Evolutionary conservation across 1,140 invertebrate genomes (phyloP).

Genomic region (Araneus ventricosus): DNA sequence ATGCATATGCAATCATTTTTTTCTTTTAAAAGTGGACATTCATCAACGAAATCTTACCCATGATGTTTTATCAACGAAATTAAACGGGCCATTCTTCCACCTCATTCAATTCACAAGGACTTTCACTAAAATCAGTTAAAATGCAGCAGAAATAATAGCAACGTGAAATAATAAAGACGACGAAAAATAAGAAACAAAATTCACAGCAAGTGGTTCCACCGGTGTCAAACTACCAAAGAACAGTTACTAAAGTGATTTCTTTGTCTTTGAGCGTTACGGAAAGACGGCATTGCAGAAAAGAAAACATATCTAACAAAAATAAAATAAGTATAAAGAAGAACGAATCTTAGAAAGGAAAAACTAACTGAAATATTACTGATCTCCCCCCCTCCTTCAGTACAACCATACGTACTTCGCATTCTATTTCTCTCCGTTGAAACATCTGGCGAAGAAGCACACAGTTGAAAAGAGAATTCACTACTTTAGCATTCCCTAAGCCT

Average conservation of each 20-base stretch:
- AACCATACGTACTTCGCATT: not conserved
- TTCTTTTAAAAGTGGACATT: too few relatives aligned
- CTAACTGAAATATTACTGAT: conserved; percentile 64
- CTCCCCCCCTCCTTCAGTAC: not conserved
- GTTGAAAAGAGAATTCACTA: conserved; percentile 68
- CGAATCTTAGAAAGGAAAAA: not conserved
- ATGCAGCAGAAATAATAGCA: not conserved
- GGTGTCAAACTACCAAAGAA: conserved; percentile 29
- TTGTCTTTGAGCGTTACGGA: conserved; percentile 42
- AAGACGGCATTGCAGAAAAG: not conserved
- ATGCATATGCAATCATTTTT: too few relatives aligned
- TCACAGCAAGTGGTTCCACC: not conserved
- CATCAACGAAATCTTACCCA: too few relatives aligned
- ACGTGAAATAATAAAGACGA: not conserved
- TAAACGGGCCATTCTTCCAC: not conserved
- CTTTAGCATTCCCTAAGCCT: conserved; percentile 60
- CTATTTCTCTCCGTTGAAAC: conserved; percentile 48
- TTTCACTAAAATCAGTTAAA: not conserved
- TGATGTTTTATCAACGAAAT: not conserved
- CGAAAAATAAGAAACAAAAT: not conserved
- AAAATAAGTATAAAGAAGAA: not conserved
- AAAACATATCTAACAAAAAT: too few relatives aligned
- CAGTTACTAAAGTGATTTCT: conserved; percentile 65
- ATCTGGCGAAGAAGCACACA: conserved; percentile 45
- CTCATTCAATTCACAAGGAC: not conserved